Base-by-base conservation (phyloP, 2,888 invertebrate species). In the Opisthograptis luteolata region DNA sequence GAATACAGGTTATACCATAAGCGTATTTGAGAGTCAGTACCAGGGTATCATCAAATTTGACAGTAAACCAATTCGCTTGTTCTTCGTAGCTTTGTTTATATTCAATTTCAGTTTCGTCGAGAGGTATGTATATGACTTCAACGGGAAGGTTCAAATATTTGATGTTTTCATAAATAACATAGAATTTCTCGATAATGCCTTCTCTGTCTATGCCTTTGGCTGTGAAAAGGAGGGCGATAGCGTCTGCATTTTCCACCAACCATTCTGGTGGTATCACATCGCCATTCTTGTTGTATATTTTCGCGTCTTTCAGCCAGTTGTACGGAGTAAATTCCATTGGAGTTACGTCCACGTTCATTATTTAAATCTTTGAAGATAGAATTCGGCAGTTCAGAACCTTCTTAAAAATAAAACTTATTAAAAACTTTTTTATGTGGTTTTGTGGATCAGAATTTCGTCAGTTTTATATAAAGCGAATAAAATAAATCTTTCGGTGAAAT, bases 1-100 rank as follows among this genome's bases (percentile, higher is more conserved):
- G 89, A 2, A 84, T 59, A 30, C 76, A 78, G 0, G 80, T 75
- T 2, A 90, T 64, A 2, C 64, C 68, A 30, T 87, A 84, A 66
- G 81, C 71, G 40, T 71, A 85, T 48, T 61, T 71, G 0, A 90
- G 67, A 1, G 55, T 55, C 0, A 49, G 31, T 65, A 86, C 68
- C 20, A 85, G 57, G 48, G 74, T 69, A 68, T 88, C 86, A 57
- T 70, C 51, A 60, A 68, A 74, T 4, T 62, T 61, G 6, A 88
- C 72, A 31, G 82, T 79, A 41, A 89, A 89, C 89, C 89, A 90
- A 40, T 90, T 89, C 0, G 89, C 89, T 72, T 90, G 89, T 0
- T 58, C 49, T 0, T 74, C 59, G 45, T 62, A 88, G 12, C 74
- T 70, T 0, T 46, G 36, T 9, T 41, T 40, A 68, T 78, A 80